A percentile compares a stretch with the other conserved stretches of the same genome.
Evolutionary conservation across 2,888 invertebrate genomes (phyloP).

Genomic region (Hirudinaria manillensis): DNA sequence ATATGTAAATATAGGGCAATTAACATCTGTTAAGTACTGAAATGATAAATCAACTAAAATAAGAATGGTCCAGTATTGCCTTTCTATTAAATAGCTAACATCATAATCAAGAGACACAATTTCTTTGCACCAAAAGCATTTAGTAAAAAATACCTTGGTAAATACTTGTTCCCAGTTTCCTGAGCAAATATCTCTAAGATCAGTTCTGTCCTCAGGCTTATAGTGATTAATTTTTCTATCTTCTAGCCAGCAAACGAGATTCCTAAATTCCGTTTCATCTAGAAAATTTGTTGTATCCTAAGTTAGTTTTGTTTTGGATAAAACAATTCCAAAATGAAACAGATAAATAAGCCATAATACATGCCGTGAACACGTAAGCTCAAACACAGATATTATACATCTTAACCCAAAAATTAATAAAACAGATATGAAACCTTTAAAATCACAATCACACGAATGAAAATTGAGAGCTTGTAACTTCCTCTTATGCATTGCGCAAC

Average conservation of each 20-base stretch:
- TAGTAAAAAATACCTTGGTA: conserved; percentile 48
- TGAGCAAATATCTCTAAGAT: conserved; percentile 66
- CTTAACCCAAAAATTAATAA: neutral
- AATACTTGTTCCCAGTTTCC: conserved; percentile 68
- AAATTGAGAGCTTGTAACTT: conserved; percentile 22
- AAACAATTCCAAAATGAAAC: no score
- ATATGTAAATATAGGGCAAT: conserved; percentile 51
- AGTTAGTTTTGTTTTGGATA: no score
- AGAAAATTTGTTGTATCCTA: conserved; percentile 35
- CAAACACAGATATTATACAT: neutral
- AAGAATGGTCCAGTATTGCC: no score
- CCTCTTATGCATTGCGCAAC: conserved; percentile 11
- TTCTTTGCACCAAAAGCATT: no score
- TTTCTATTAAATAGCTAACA: no score
- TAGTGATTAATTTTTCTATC: conserved; percentile 85
- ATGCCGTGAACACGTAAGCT: neutral
- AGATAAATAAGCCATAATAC: neutral
- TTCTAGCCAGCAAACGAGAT: conserved; percentile 81
- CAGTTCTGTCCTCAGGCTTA: conserved; percentile 72
- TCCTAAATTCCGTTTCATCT: conserved; percentile 76
- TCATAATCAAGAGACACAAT: no score
- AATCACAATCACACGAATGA: conserved; percentile 18
- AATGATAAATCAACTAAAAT: conserved; percentile 25
- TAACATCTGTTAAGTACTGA: conserved; percentile 69
- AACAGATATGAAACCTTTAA: conserved; percentile 1